These are phyloP conservation scores for Sinopyrophorus schimmeli DNA, from an alignment of 2,888 invertebrate species.

Conservation along the genomic window DNA sequence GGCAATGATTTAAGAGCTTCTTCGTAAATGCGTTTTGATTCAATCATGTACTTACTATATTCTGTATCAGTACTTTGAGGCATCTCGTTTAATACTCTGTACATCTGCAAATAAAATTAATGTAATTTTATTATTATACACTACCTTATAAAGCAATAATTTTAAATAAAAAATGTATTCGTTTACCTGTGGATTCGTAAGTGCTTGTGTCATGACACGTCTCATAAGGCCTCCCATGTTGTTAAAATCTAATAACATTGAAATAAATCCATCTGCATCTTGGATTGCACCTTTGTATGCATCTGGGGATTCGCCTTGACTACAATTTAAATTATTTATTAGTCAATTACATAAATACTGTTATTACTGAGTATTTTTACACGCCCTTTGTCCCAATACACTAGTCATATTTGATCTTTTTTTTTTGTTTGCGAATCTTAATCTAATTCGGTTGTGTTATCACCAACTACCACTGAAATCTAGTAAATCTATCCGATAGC, in stretches of 20 bases:
- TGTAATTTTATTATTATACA: conserved; percentile 12
- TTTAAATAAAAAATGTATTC: too few species aligned
- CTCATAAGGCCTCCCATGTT: conserved; percentile 97
- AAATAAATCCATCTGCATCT: conserved; percentile 84
- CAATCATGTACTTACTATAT: conserved; percentile 72
- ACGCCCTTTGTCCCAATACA: too few species aligned
- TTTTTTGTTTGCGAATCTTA: too few species aligned
- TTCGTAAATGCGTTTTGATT: conserved; percentile 76
- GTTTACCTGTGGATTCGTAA: conserved; percentile 80
- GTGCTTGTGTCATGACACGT: conserved; percentile 85
- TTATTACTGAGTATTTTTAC: too few species aligned
- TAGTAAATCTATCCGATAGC: too few species aligned
- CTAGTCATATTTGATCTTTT: too few species aligned
- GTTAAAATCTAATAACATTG: conserved; percentile 91
- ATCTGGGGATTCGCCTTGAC: conserved; percentile 58
- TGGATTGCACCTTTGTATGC: conserved; percentile 69
- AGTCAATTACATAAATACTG: too few species aligned
- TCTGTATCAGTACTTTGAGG: conserved; percentile 69
- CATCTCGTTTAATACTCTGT: conserved; percentile 69
- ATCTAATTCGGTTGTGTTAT: too few species aligned
- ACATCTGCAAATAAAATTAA: conserved; percentile 60
- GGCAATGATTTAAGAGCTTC: conserved; percentile 81
- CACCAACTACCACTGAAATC: too few species aligned
- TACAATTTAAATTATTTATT: too few species aligned
- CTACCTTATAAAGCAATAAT: neutral